Percentiles rank a stretch among this genome's conserved stretches.
Conservation (phyloP, 2,888 invertebrate species). For the Epinotia brunnichana region DNA sequence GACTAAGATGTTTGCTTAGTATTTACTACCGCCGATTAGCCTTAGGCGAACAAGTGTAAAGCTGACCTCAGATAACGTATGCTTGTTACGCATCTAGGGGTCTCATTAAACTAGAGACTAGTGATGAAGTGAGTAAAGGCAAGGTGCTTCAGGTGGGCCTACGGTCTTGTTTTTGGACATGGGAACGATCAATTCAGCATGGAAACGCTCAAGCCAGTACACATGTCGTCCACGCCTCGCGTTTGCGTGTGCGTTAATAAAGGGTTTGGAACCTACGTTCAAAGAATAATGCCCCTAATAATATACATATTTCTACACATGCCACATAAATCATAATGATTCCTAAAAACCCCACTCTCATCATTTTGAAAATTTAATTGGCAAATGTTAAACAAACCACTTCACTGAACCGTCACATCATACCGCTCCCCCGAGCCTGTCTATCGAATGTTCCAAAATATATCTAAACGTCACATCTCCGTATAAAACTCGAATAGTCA, state of each 20-base stretch:
- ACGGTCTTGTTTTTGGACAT: too few relatives aligned
- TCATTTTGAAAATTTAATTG: conserved; percentile 18
- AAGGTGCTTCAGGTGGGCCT: too few relatives aligned
- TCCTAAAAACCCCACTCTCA: neutral
- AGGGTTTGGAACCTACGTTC: too few relatives aligned
- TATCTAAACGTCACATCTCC: conserved; percentile 4
- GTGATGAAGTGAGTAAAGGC: neutral
- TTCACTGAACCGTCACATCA: conserved; percentile 13
- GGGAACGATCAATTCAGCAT: too few relatives aligned
- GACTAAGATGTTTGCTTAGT: neutral
- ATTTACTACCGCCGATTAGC: neutral
- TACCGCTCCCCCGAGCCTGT: neutral
- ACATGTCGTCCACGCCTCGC: too few relatives aligned
- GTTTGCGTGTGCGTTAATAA: too few relatives aligned
- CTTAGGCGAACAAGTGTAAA: neutral
- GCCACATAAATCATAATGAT: neutral
- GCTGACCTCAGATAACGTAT: neutral
- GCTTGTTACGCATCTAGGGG: neutral
- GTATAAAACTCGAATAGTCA: neutral
- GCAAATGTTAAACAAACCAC: conserved; percentile 22
- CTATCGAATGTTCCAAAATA: neutral
- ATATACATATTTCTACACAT: neutral
- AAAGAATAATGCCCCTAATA: neutral
- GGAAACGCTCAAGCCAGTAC: too few relatives aligned
- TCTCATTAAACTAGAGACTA: neutral